Base-by-base conservation (phyloP, 2,888 invertebrate species). In the Geotrupes spiniger region DNA sequence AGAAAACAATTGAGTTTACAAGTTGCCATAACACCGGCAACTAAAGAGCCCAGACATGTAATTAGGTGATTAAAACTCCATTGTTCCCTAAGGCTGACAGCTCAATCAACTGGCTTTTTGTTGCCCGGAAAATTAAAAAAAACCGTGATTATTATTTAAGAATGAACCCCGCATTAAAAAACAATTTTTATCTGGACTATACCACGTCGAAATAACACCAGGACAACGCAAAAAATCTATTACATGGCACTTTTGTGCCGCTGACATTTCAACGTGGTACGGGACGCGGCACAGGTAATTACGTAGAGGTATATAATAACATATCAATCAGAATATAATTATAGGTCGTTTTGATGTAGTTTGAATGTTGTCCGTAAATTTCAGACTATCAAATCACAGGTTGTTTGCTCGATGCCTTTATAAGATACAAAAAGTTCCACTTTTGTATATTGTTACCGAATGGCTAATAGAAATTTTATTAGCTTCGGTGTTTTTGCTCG, bases 61-160 rank as follows among this genome's bases (percentile, higher is more conserved):
- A 71, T 71, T 71, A 71, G 70, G 66, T 71, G 71, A 71, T 71
- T 71, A 71, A 70, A 68, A 66, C 65, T 65, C 67, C 65, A 68
- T 69, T 69, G 71, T 69, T 70, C 68, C 68, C 64, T 61, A 57
- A 54, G 69, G 69, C 69, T 71, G 71, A 71, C 71, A 71, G 69
- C 70, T 71, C 71, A 70, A 71, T 71, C 71, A 71, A 65, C 65
- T 62, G 63, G 64, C 65, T 67, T 67, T 67, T 68, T 68, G 66
- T 68, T 65, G 57, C 57, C 12, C 25, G 58, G 56, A 58, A 62
- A 66, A 62, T 60, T 63, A 61, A 62, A 63, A 65, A 60, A 59
- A 55, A 40, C 25, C 14, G 33, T 41, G 67, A 68, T 69, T 69
- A 69, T 69, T 68, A 66, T 67, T 70, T 67, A 63, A 45, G 65